phyloP scores from a whole-genome alignment of 2,888 invertebrate species.

The Orthosia incerta region DNA sequence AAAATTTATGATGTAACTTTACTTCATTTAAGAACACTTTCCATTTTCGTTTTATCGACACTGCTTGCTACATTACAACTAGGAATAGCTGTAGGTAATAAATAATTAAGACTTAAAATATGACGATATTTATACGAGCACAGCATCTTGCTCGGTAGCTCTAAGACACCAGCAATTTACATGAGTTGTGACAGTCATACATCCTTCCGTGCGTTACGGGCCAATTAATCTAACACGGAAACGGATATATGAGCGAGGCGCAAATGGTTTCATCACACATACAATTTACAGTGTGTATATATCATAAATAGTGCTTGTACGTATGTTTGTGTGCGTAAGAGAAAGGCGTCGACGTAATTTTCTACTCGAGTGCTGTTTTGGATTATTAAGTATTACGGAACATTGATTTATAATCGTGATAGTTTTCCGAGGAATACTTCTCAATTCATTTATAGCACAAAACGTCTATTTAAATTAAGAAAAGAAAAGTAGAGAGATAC shows the following conservation, averaged over 20 bases:
- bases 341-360: slow-evolving; percentile 62
- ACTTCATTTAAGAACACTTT: slow-evolving; percentile 21
- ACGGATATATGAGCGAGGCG: slow-evolving; percentile 87
- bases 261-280: slow-evolving; percentile 86
- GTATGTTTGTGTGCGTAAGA: slow-evolving; percentile 57
- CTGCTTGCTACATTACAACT: neutral
- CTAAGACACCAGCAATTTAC: slow-evolving; percentile 82
- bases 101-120: slow-evolving; percentile 38
- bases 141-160: slow-evolving; percentile 48
- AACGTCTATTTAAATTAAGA: neutral
- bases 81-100: neutral
- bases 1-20: slow-evolving; percentile 49
- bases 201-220: slow-evolving; percentile 88
- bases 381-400: slow-evolving; percentile 61
- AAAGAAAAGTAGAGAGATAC: too few relatives aligned
- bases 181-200: slow-evolving; percentile 88
- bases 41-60: slow-evolving; percentile 1
- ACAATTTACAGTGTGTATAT: slow-evolving; percentile 76
- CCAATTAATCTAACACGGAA: slow-evolving; percentile 90
- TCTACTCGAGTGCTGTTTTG: slow-evolving; percentile 53
- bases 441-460: neutral
- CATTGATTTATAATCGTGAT: slow-evolving; percentile 61
- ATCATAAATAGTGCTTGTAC: slow-evolving; percentile 27
- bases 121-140: slow-evolving; percentile 30
- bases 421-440: neutral